Evolutionary conservation across 2,797 vertebrate species (phyloP).

Genomic region (Gadopsis bispinosus): DNA sequence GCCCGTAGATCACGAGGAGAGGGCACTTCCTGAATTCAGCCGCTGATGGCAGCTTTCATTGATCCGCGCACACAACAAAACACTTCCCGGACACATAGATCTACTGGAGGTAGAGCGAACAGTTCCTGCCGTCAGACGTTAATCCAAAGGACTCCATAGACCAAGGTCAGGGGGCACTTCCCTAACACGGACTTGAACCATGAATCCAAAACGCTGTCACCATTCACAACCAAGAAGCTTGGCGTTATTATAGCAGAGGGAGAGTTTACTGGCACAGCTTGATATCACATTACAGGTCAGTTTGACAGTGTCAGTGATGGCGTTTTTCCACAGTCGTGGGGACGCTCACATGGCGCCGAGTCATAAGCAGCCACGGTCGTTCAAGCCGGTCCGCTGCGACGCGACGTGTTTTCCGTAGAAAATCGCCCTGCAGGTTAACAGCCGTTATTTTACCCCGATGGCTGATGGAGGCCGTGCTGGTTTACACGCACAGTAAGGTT

Average conservation of each 20-base stretch:
- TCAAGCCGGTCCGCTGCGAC: background rate
- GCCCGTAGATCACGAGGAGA: constrained; percentile 61
- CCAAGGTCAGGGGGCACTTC: background rate
- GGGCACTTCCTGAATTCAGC: constrained; percentile 54
- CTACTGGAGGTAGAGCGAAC: background rate
- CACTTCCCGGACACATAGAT: constrained; percentile 23
- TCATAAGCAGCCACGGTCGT: background rate
- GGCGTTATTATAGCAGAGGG: background rate
- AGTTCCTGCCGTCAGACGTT: background rate
- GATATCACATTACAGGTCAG: background rate
- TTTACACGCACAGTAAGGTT: background rate
- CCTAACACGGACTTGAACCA: background rate
- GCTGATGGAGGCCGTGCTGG: no score
- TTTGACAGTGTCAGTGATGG: no score
- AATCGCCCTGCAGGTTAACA: background rate
- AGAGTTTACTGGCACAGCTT: background rate
- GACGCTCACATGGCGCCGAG: no score
- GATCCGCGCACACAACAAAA: constrained; percentile 33
- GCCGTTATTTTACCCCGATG: background rate
- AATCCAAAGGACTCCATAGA: background rate
- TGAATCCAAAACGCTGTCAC: background rate
- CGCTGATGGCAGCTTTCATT: constrained; percentile 40
- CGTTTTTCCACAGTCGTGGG: background rate
- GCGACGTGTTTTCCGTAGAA: no score
- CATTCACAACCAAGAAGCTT: background rate